Conservation (phyloP, 2,888 invertebrate genomes). For the Acanthosepion pharaonis region DNA sequence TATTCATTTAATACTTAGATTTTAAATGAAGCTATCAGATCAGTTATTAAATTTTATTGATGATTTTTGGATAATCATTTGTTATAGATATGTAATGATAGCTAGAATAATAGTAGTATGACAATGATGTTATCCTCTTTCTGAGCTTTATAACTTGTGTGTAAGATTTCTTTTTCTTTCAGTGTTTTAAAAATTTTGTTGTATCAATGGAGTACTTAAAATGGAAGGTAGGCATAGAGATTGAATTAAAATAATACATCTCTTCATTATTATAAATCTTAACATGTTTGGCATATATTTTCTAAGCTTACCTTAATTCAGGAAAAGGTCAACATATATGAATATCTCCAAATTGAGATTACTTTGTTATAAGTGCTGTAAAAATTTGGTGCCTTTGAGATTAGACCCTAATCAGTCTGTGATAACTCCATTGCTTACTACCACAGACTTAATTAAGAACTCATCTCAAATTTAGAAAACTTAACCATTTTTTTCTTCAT, state of each 20-base stretch:
- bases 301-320: background rate
- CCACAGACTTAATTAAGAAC: background rate
- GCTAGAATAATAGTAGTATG: background rate
- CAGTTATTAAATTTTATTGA: background rate
- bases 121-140: background rate
- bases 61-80: background rate
- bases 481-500: background rate
- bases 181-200: background rate
- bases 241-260: background rate
- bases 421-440: constrained; percentile 8
- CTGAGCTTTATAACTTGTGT: background rate
- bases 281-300: background rate
- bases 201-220: background rate
- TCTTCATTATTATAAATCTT: background rate
- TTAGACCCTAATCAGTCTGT: background rate
- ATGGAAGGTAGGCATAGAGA: background rate
- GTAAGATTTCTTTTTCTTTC: background rate
- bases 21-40: background rate
- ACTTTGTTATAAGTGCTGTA: background rate
- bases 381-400: background rate
- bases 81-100: background rate
- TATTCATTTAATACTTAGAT: background rate
- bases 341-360: background rate
- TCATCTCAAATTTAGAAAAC: constrained; percentile 16
- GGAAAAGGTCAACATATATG: background rate